These are phyloP conservation scores for Xylophagus ater DNA, from an alignment of 2,888 invertebrate species.

Conservation along the genomic window DNA sequence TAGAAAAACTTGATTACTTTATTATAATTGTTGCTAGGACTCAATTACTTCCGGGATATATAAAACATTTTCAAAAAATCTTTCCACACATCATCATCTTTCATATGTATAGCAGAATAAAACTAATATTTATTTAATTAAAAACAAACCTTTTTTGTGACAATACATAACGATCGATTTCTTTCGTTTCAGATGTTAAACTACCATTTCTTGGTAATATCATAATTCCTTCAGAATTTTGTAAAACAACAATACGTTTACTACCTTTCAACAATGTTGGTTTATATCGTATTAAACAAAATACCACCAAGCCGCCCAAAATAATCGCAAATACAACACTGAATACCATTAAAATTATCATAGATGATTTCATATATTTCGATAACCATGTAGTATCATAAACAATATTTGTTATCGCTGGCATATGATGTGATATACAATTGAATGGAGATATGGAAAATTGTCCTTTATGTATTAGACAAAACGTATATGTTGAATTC, in stretches of 20 bases:
- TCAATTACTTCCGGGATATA: no score
- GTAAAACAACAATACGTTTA: constrained; percentile 51
- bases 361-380: constrained; percentile 19
- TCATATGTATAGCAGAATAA: no score
- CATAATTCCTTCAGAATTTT: constrained; percentile 45
- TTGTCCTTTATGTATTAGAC: constrained; percentile 22
- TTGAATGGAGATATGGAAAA: constrained; percentile 26
- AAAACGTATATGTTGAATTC: constrained; percentile 29
- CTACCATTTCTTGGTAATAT: constrained; percentile 40
- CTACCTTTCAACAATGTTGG: constrained; percentile 50
- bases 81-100: no score
- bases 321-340: constrained; percentile 25
- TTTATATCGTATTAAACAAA: constrained; percentile 43
- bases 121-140: no score
- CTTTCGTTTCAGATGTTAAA: no score
- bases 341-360: constrained; percentile 29
- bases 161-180: no score
- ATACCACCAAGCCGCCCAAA: constrained; percentile 43
- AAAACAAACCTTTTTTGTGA: no score
- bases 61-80: no score
- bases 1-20: no score
- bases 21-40: no score
- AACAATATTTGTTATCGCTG: constrained; percentile 17
- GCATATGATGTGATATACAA: constrained; percentile 24
- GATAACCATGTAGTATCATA: constrained; percentile 24